A percentile compares a stretch with the other conserved stretches of the same genome.
Evolutionary conservation across 2,888 invertebrate genomes (phyloP).

Genomic region (Sarcophaga subvicina): DNA sequence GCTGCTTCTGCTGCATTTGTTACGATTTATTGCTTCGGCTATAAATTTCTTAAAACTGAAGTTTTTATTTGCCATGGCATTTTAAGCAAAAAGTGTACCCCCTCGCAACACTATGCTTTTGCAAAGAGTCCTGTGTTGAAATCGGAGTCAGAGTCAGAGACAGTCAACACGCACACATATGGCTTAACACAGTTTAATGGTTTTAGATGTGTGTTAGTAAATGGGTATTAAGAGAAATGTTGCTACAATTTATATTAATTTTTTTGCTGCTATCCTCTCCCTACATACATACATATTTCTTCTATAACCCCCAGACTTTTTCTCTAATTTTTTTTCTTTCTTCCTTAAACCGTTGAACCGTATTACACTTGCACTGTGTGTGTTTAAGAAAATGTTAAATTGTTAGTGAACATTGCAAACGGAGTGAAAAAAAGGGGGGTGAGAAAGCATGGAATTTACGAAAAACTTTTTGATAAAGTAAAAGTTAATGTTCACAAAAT

Average conservation of each 20-base stretch:
- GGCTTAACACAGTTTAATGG: constrained; percentile 54
- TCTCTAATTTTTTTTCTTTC: constrained; percentile 8
- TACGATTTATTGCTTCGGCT: constrained; percentile 78
- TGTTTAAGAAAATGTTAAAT: constrained; percentile 38
- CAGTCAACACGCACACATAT: constrained; percentile 33
- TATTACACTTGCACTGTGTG: constrained; percentile 42
- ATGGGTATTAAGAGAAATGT: constrained; percentile 71
- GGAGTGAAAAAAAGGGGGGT: background rate
- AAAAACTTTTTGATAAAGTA: constrained; percentile 60
- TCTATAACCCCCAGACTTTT: background rate
- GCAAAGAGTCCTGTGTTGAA: too few relatives aligned
- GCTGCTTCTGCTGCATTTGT: constrained; percentile 22
- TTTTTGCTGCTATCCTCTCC: background rate
- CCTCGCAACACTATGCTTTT: background rate
- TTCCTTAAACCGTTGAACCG: constrained; percentile 47
- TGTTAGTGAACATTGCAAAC: constrained; percentile 20
- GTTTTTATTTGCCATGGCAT: constrained; percentile 64
- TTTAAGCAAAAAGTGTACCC: constrained; percentile 19
- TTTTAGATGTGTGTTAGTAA: constrained; percentile 72
- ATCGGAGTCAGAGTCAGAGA: background rate
- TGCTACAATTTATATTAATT: constrained; percentile 51
- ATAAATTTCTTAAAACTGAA: constrained; percentile 76
- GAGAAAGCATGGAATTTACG: background rate
- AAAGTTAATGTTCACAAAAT: constrained; percentile 61
- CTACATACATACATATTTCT: background rate